phyloP scores from a whole-genome alignment of 92 coral and sea anemone species.

The Porites lobata region DNA sequence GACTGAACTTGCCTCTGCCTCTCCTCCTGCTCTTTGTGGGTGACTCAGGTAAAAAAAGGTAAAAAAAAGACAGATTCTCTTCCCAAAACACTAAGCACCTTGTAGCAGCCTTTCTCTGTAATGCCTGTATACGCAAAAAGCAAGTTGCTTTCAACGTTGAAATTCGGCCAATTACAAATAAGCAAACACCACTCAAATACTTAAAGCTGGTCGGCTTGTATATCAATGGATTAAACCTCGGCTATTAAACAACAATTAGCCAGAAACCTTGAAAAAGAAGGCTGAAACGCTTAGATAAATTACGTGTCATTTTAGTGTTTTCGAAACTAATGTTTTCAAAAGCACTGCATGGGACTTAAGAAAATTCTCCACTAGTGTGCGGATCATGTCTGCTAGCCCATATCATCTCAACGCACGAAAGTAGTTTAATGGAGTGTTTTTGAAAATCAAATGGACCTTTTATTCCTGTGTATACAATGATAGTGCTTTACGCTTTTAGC shows the following conservation, averaged over 20 bases:
- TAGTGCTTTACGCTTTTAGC: constrained; percentile 60
- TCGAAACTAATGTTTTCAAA: not conserved
- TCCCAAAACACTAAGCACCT: not conserved
- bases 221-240: constrained; percentile 52
- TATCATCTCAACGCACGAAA: constrained; percentile 20
- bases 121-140: constrained; percentile 14
- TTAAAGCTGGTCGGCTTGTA: constrained; percentile 44
- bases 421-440: constrained; percentile 52
- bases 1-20: not conserved
- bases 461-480: constrained; percentile 52
- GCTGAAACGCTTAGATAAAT: constrained; percentile 36
- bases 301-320: constrained; percentile 6
- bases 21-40: not conserved
- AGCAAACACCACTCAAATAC: constrained; percentile 55
- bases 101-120: not conserved
- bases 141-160: constrained; percentile 42
- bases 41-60: not conserved
- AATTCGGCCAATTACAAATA: constrained; percentile 53
- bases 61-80: not conserved
- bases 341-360: not conserved
- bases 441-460: constrained; percentile 54
- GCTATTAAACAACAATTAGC: constrained; percentile 46
- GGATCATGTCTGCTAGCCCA: constrained; percentile 1
- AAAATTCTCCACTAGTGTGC: not conserved
- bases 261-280: constrained; percentile 9